Evolutionary conservation across 2,888 invertebrate genomes (phyloP).

Genomic region (Zootermopsis nevadensis): DNA sequence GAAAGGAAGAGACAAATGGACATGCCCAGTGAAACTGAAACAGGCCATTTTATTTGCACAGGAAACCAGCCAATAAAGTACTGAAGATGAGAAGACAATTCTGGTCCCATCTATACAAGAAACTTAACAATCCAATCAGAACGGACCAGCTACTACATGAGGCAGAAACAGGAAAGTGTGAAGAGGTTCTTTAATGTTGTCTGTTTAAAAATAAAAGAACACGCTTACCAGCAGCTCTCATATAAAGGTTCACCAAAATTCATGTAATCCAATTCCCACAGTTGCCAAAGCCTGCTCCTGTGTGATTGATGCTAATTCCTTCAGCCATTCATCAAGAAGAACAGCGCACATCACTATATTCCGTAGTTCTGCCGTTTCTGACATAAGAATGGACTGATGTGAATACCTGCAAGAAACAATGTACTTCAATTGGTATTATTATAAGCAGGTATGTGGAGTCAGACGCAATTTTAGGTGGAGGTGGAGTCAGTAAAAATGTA

Average conservation of each 20-base stretch:
- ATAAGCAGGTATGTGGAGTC: too few species aligned
- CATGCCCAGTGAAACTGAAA: too few species aligned
- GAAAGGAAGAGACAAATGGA: too few species aligned
- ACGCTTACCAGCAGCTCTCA: background rate
- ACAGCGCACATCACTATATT: constrained; percentile 85
- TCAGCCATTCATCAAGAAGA: constrained; percentile 93
- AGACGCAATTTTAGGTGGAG: too few species aligned
- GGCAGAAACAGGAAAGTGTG: constrained; percentile 6
- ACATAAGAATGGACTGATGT: constrained; percentile 20
- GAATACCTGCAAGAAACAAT: constrained; percentile 57
- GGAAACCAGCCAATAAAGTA: constrained; percentile 2
- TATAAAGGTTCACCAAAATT: constrained; percentile 8
- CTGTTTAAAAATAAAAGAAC: background rate
- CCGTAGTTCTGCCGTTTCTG: constrained; percentile 60
- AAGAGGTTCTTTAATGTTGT: background rate
- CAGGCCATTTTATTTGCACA: background rate
- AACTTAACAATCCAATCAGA: background rate
- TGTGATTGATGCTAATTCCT: constrained; percentile 92
- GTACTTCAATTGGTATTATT: too few species aligned
- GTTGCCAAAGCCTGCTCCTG: constrained; percentile 83
- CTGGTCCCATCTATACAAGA: background rate
- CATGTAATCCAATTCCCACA: background rate
- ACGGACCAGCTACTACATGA: background rate
- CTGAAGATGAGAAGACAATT: background rate
- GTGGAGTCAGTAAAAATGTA: too few species aligned